Conservation (phyloP, 2,113 vertebrate species). For the Rhinolophus ferrumequinum region DNA sequence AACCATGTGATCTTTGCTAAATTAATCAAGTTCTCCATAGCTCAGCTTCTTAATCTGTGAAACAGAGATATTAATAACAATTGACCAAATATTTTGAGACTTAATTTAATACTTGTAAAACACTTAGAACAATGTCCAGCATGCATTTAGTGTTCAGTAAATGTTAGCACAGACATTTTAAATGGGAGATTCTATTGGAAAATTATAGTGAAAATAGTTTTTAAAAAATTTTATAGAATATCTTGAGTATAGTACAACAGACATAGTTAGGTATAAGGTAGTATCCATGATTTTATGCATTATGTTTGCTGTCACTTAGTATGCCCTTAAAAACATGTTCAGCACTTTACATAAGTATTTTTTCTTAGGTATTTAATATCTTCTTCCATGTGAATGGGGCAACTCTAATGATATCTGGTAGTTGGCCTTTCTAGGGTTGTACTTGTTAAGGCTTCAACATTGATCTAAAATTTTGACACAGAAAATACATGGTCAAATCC, state of each 20-base stretch:
- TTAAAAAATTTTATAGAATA: not conserved
- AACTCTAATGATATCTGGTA: not conserved
- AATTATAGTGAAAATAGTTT: not conserved
- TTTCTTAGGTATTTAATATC: not conserved
- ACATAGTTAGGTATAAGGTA: not conserved
- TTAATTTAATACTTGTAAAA: not conserved
- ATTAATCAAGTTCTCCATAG: not conserved
- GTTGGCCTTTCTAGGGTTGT: not conserved
- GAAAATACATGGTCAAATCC: not conserved
- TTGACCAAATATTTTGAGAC: not conserved
- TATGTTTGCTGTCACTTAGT: not conserved
- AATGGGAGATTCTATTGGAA: not conserved
- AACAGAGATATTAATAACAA: not conserved
- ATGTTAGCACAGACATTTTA: not conserved
- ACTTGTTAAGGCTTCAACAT: not conserved
- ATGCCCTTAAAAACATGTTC: not conserved
- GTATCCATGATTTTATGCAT: not conserved
- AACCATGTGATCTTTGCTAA: not conserved
- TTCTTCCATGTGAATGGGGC: not conserved
- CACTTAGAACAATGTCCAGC: not conserved
- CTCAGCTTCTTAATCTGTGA: not conserved
- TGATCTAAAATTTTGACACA: not conserved
- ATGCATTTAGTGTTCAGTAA: not conserved
- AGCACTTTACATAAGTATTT: not conserved
- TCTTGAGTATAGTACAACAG: not conserved